Evolutionary conservation across 2,888 invertebrate species (phyloP).

Genomic region (Drosophila prolongata): DNA sequence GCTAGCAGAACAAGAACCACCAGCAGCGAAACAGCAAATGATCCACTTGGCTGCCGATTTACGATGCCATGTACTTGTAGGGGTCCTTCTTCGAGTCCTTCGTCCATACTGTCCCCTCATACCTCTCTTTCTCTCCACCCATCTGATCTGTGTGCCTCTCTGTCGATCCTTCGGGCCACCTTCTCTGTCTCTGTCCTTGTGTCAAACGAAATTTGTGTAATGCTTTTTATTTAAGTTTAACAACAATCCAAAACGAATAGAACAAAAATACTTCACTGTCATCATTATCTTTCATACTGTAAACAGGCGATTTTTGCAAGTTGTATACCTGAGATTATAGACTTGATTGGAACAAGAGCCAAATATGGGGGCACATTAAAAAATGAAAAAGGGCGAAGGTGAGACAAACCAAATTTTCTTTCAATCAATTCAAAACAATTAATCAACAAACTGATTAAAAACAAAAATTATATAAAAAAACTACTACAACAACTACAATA

Average conservation of each 20-base stretch:
- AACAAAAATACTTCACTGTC: slow-evolving; percentile 81
- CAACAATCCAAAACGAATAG: slow-evolving; percentile 56
- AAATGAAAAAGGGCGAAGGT: slow-evolving; percentile 99
- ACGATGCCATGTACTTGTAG: slow-evolving; percentile 20
- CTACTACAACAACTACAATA: slow-evolving; percentile 58
- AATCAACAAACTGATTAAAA: slow-evolving; percentile 63
- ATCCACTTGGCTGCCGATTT: slow-evolving; percentile 22
- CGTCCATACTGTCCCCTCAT: slow-evolving; percentile 11
- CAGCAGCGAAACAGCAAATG: slow-evolving; percentile 25
- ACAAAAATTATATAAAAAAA: slow-evolving; percentile 63
- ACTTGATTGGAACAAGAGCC: slow-evolving; percentile 99
- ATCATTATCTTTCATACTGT: slow-evolving; percentile 83
- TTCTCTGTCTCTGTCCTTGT: slow-evolving; percentile 30
- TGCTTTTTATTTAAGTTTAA: slow-evolving; percentile 59
- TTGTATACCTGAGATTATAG: slow-evolving; percentile 99
- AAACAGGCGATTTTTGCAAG: slow-evolving; percentile 99
- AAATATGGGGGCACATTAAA: slow-evolving; percentile 99
- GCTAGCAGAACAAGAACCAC: slow-evolving; percentile 18
- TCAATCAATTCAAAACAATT: slow-evolving; percentile 68
- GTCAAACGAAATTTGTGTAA: slow-evolving; percentile 47
- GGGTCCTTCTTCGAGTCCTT: slow-evolving; percentile 23
- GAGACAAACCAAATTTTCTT: slow-evolving; percentile 86
- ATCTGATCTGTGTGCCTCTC: slow-evolving; percentile 15
- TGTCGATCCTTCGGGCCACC: slow-evolving; percentile 21
- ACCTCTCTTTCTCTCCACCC: slow-evolving; percentile 21